Evolutionary conservation across 2,797 vertebrate species (phyloP), one percentile per base, ranked within the genome.

Genomic region (Pseudochirops corinnae): DNA sequence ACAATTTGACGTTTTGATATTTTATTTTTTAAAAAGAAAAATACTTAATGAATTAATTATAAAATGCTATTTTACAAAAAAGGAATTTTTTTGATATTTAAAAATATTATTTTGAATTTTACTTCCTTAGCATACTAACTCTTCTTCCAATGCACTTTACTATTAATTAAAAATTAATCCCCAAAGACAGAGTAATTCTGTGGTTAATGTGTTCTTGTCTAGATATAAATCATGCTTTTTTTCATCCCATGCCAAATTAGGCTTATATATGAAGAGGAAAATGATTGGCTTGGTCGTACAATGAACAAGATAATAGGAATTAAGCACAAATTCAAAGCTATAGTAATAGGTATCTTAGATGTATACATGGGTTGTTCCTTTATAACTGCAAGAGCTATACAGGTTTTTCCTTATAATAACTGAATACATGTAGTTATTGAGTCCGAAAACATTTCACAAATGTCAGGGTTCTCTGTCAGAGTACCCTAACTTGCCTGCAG

Each of bases 51-150:
- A 95, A 94, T 96, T 50, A 95, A 94, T 96, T n/a, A 94, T 94
- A 93, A 95, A 96, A 74, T 31, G 92, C 95, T 94, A 94, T 91
- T 92, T 94, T 96, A 67, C 82, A 93, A 93, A 96, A n/a, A 31
- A 93, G 74, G 56, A 96, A 96, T 94, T 96, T 60, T 97, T 96
- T 94, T 93, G 95, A 95, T 97, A 97, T 96, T 96, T 93, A 97
- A 96, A n/a, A 67, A 74, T 2, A 31, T 95, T 53, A 97, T 97
- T 96, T 98, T 97, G 92, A 96, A 93, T 97, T 97, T 97, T 67
- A 97, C 90, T 95, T 97, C 95, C 97, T 97, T 97, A 93, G 94
- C 96, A 97, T 93, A 94, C 95, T 97, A 96, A 97, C 58, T 97
- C 67, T 96, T 97, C 93, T 96, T 95, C 95, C 56, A 90, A 93